These are phyloP conservation scores for Holocentrus rufus DNA, from an alignment of 2,797 vertebrate species.

Conservation along the genomic window DNA sequence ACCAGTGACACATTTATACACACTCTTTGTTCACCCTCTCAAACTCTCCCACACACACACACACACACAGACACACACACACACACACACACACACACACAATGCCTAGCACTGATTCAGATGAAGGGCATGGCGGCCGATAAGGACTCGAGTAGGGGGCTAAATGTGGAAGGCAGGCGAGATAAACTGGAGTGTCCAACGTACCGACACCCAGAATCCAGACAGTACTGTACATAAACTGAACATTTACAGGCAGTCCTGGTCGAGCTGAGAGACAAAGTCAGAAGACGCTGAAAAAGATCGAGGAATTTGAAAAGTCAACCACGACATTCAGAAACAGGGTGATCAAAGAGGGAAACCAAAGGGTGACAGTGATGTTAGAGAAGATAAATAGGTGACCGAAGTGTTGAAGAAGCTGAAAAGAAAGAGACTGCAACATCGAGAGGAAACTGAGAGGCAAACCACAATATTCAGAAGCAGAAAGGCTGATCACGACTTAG, in stretches of 20 bases:
- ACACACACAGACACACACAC: slow-evolving; percentile 21
- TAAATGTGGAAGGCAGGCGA: slow-evolving; percentile 62
- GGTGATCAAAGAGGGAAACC: background rate
- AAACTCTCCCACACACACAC: background rate
- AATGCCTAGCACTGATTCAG: slow-evolving; percentile 10
- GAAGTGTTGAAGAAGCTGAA: too few relatives aligned
- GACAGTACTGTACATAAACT: background rate
- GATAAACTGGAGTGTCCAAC: slow-evolving; percentile 68
- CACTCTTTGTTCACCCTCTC: background rate
- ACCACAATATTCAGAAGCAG: too few relatives aligned
- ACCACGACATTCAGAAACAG: accelerated
- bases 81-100: slow-evolving; percentile 27
- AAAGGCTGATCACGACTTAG: too few relatives aligned
- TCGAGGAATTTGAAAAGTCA: too few relatives aligned
- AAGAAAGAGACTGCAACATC: too few relatives aligned
- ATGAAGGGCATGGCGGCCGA: slow-evolving; percentile 49
- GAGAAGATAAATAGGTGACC: too few relatives aligned
- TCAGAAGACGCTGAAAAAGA: too few relatives aligned
- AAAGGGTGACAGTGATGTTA: too few relatives aligned
- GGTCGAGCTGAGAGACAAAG: too few relatives aligned
- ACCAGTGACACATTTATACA: background rate
- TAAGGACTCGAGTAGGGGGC: slow-evolving; percentile 70
- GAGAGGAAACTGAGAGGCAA: too few relatives aligned
- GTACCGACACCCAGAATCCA: background rate
- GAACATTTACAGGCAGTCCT: too few relatives aligned